These are phyloP conservation scores for Clepsis dumicolana DNA, from an alignment of 2,888 invertebrate species.

Conservation along the genomic window DNA sequence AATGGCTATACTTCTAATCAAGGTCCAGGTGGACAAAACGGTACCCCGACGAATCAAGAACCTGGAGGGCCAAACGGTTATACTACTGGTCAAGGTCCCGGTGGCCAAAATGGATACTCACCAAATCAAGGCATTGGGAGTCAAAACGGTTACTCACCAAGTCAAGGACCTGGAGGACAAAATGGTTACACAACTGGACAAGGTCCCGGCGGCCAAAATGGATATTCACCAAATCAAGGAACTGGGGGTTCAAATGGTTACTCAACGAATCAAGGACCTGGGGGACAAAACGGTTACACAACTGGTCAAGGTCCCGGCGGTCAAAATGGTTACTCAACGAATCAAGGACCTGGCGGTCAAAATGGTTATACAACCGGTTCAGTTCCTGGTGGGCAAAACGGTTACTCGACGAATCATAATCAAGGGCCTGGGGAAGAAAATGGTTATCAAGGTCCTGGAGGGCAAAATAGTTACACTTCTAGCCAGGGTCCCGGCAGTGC, in stretches of 20 bases:
- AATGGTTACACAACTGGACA: not conserved
- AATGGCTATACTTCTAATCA: slow-evolving; percentile 22
- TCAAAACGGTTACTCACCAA: not conserved
- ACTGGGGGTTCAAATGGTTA: slow-evolving; percentile 23
- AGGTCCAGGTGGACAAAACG: slow-evolving; percentile 42
- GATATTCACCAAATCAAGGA: not conserved
- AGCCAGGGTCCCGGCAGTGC: not conserved
- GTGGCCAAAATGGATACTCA: not conserved
- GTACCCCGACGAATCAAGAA: slow-evolving; percentile 21
- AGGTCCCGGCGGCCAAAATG: not conserved
- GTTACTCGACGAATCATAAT: slow-evolving; percentile 31
- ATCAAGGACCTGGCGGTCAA: not conserved
- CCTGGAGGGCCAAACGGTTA: slow-evolving; percentile 41
- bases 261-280: not conserved
- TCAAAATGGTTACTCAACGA: not conserved
- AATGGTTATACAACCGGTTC: slow-evolving; percentile 3
- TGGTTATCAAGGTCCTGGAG: no score
- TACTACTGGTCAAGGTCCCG: slow-evolving; percentile 28
- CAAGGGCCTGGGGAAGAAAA: slow-evolving; percentile 24
- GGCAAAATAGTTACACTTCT: not conserved
- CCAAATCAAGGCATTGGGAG: slow-evolving; percentile 36
- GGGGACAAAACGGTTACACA: slow-evolving; percentile 11
- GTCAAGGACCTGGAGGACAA: not conserved
- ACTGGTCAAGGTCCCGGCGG: not conserved
- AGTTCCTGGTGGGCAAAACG: slow-evolving; percentile 43